Evolutionary conservation across 1,140 invertebrate species (phyloP), one percentile per base, ranked within the genome.

Genomic region (Trypoxylus dichotomus): DNA sequence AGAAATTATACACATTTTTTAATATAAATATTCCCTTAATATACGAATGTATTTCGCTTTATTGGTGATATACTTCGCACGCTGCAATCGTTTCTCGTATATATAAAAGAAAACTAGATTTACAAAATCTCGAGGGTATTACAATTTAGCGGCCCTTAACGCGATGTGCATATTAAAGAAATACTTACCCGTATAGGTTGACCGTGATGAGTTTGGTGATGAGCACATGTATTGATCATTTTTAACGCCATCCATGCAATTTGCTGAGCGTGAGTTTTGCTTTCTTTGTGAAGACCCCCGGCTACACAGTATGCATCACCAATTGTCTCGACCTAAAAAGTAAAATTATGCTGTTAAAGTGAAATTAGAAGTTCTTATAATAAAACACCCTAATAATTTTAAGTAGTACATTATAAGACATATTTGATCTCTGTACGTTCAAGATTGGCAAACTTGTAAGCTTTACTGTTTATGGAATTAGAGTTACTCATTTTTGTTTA

Each of bases 221-320:
- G 91, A 6, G 92, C 90, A 84, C 96, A 97, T 0, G 93, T 94
- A 82, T 95, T 91, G 78, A 97, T 95, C 96, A 98, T 98, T 84
- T 91, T 92, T 73, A 95, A 82, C 7, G 94, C 95, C 96, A 98
- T 98, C 96, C 96, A 98, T 24, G 96, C 95, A 41, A 97, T 97
- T 88, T 97, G 96, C 77, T 96, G 94, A 8, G 96, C 96, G 86
- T 98, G 96, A 68, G 93, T 96, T 19, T 88, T 88, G 43, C 93
- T 95, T 79, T 91, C 90, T 80, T 93, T 92, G 84, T 98, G 96
- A 8, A 98, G 87, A 1, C 97, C 97, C 78, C 95, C 95, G 0
- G 96, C 96, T 2, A 97, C 96, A 85, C 96, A 97, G 86, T 98
- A 98, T 0, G 97, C 97, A 87, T 98, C 96, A 0, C 96, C 96